These are phyloP conservation scores for Eriocheir sinensis DNA, from an alignment of 1,140 invertebrate species.

Conservation along the genomic window DNA sequence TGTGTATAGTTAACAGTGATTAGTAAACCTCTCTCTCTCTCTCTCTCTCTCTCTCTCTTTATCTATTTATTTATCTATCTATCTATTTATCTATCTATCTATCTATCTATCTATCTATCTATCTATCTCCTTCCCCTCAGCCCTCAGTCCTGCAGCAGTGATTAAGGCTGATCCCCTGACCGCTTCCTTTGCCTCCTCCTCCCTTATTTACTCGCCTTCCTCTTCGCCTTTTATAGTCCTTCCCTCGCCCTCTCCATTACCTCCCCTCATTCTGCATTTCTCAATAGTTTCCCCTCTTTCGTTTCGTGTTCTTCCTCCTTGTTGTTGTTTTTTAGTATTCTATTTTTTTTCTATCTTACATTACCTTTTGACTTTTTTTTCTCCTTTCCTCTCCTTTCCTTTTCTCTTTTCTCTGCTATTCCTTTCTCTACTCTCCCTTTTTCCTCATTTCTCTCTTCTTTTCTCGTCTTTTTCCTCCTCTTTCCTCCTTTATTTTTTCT, in stretches of 20 bases:
- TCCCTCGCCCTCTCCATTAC: not conserved
- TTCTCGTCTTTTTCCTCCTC: not conserved
- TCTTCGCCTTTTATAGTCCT: not conserved
- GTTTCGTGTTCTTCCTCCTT: not conserved
- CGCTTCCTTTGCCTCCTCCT: not conserved
- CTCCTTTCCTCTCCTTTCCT: not conserved
- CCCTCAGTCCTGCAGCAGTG: not conserved
- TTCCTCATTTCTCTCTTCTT: not conserved
- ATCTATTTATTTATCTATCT: no score
- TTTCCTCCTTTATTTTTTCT: not conserved
- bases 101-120: no score
- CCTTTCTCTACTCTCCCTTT: not conserved
- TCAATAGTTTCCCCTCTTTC: not conserved
- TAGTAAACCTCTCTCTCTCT: no score
- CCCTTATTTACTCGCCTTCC: not conserved
- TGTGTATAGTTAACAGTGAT: not conserved
- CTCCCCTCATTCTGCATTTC: not conserved
- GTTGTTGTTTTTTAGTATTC: not conserved
- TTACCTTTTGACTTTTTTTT: not conserved
- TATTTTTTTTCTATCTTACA: not conserved
- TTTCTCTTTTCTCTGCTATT: not conserved
- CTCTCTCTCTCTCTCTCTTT: no score
- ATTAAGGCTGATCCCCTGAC: not conserved
- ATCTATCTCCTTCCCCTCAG: no score
- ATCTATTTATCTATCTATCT: no score